Evolutionary conservation across 2,888 invertebrate genomes (phyloP).

Genomic region (Tiphia femorata): DNA sequence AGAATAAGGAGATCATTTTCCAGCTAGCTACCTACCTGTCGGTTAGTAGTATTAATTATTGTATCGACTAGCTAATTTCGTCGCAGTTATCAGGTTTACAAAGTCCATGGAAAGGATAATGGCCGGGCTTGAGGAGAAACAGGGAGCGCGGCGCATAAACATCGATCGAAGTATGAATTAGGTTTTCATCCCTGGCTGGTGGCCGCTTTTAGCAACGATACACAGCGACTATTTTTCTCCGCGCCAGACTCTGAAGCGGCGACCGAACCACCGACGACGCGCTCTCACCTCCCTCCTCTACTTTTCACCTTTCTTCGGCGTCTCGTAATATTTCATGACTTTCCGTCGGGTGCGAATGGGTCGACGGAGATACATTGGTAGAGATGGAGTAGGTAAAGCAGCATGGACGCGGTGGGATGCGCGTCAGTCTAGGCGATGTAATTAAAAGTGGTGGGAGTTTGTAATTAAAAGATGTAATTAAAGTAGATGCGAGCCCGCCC

Average conservation of each 20-base stretch:
- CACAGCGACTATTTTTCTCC: not conserved
- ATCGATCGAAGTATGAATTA: slow-evolving; percentile 20
- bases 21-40: too few species aligned
- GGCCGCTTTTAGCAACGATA: slow-evolving; percentile 6
- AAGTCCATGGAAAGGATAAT: slow-evolving; percentile 13
- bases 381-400: not conserved
- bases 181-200: not conserved
- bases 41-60: too few species aligned
- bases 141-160: slow-evolving; percentile 12
- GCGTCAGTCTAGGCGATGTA: slow-evolving; percentile 13
- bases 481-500: slow-evolving; percentile 21
- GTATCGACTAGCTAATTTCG: too few species aligned
- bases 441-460: slow-evolving; percentile 32
- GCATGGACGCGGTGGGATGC: not conserved
- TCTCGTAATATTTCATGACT: slow-evolving; percentile 1
- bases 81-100: too few species aligned
- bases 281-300: not conserved
- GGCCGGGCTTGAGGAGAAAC: slow-evolving; percentile 1
- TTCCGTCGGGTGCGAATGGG: not conserved
- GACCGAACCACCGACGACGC: not conserved
- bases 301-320: not conserved
- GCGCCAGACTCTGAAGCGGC: too few species aligned
- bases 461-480: slow-evolving; percentile 33
- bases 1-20: too few species aligned
- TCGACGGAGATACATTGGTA: not conserved